A percentile compares a stretch with the other conserved stretches of the same genome.
Evolutionary conservation across 2,113 vertebrate genomes (phyloP).

Genomic region (Cebus imitator): DNA sequence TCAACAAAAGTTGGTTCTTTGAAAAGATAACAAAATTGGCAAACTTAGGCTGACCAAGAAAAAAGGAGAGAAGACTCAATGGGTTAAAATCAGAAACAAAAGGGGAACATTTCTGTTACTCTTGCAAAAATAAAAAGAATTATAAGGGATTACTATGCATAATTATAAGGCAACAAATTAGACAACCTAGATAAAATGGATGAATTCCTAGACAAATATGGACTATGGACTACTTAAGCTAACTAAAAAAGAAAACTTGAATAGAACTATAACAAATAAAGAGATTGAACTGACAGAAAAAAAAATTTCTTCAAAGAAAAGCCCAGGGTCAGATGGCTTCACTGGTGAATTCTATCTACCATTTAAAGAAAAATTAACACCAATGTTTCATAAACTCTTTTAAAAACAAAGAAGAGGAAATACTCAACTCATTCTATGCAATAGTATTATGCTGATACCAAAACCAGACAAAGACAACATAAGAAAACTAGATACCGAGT

Average conservation of each 20-base stretch:
- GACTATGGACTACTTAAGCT: not conserved
- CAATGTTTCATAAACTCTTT: not conserved
- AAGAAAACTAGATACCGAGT: not conserved
- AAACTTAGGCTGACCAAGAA: not conserved
- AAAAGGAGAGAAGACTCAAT: not conserved
- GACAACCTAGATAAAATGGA: not conserved
- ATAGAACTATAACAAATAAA: not conserved
- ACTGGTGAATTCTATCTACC: not conserved
- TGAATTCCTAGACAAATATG: not conserved
- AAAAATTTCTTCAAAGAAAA: not conserved
- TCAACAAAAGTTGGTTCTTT: not conserved
- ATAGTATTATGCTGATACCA: not conserved
- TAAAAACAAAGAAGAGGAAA: not conserved
- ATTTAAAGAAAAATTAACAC: not conserved
- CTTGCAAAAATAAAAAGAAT: not conserved
- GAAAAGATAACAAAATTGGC: not conserved
- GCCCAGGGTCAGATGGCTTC: not conserved
- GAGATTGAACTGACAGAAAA: not conserved
- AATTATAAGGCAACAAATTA: not conserved
- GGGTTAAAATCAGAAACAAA: not conserved
- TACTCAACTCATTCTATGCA: not conserved
- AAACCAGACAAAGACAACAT: not conserved
- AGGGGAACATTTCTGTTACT: not conserved
- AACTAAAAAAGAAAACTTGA: conserved; percentile 1
- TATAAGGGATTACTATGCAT: not conserved